Percentiles rank a stretch among this genome's conserved stretches.
Evolutionary conservation across 2,888 invertebrate species (phyloP).

Genomic region (Dysmachus trigonus): DNA sequence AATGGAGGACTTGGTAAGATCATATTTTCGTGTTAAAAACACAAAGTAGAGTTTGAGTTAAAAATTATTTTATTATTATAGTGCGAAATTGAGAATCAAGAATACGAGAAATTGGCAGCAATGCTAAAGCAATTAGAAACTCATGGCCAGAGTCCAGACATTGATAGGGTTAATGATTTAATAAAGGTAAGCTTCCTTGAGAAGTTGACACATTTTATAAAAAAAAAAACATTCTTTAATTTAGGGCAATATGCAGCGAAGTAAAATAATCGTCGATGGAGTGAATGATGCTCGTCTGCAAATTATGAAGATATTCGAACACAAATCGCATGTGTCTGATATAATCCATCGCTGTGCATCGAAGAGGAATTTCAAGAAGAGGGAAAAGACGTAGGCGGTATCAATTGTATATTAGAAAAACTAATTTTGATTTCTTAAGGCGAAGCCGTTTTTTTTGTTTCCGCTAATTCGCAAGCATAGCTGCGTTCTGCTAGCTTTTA

Average conservation of each 20-base stretch:
- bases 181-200: conserved; percentile 67
- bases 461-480: not conserved
- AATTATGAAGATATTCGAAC: conserved; percentile 89
- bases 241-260: conserved; percentile 94
- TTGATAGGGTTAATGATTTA: conserved; percentile 69
- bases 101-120: conserved; percentile 60
- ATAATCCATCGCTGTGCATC: conserved; percentile 91
- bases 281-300: conserved; percentile 88
- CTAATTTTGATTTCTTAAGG: not conserved
- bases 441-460: not conserved
- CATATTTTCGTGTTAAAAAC: not conserved
- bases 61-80: conserved; percentile 53
- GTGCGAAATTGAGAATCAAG: conserved; percentile 68
- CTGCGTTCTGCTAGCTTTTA: not conserved
- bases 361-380: conserved; percentile 91
- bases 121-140: conserved; percentile 65
- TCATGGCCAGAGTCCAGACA: conserved; percentile 65
- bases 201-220: not conserved
- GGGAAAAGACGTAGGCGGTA: conserved; percentile 71
- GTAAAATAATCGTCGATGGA: conserved; percentile 91
- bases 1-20: conserved; percentile 86
- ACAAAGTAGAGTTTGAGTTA: not conserved
- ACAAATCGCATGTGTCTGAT: conserved; percentile 87
- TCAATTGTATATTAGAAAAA: not conserved
- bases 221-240: not conserved